Conservation (phyloP, 2,113 vertebrate species). For the Melanostigma gelatinosum region DNA sequence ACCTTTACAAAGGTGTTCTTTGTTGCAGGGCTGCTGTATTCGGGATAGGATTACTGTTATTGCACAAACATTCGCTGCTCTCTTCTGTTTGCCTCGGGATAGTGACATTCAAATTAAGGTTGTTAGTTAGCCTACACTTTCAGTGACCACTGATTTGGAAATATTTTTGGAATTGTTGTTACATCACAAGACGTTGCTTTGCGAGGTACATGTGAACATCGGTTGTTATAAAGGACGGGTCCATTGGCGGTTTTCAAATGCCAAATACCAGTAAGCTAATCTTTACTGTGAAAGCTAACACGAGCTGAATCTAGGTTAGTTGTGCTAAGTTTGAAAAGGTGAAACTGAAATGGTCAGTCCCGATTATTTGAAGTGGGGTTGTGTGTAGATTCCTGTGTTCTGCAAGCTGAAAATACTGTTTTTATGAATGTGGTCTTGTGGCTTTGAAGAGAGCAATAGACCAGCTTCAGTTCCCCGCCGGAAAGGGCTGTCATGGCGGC, state of each 20-base stretch:
- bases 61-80: background rate
- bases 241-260: background rate
- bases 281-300: background rate
- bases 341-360: background rate
- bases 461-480: background rate
- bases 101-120: background rate
- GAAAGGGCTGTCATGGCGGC: background rate
- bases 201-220: background rate
- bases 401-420: background rate
- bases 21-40: background rate
- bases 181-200: background rate
- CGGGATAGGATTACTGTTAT: background rate
- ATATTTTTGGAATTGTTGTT: background rate
- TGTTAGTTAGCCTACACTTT: background rate
- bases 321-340: background rate
- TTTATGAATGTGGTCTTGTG: background rate
- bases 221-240: background rate
- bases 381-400: background rate
- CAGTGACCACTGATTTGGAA: background rate
- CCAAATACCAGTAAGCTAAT: background rate
- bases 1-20: background rate
- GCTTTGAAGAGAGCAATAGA: background rate
- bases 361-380: background rate
- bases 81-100: background rate
- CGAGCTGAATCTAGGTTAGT: background rate